Evolutionary conservation across 2,888 invertebrate species (phyloP).

Genomic region (Drosophila lacicola): DNA sequence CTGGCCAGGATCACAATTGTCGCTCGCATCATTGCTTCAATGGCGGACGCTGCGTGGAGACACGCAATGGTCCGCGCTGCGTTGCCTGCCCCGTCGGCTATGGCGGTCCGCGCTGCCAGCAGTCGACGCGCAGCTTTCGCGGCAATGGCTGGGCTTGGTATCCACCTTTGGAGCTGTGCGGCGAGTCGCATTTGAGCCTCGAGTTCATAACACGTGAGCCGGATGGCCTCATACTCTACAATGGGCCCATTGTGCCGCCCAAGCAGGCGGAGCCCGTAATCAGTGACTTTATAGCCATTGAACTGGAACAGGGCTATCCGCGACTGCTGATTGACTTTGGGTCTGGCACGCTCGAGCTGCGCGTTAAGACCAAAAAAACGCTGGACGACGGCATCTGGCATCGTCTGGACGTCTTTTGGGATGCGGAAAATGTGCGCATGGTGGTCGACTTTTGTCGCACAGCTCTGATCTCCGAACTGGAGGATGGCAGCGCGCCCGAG

Average conservation of each 20-base stretch:
- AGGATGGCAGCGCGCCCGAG: conserved; percentile 93
- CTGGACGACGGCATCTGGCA: conserved; percentile 99
- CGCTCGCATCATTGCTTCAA: conserved; percentile 95
- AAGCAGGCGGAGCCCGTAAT: conserved; percentile 92
- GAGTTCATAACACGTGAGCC: conserved; percentile 96
- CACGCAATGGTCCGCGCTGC: conserved; percentile 93
- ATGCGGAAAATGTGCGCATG: conserved; percentile 95
- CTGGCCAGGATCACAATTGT: conserved; percentile 92
- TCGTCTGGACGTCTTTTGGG: conserved; percentile 97
- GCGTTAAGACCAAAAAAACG: conserved; percentile 93
- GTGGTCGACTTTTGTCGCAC: conserved; percentile 96
- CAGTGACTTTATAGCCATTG: conserved; percentile 97
- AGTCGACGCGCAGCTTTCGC: conserved; percentile 96
- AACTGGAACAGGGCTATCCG: conserved; percentile 95
- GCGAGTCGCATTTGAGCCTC: conserved; percentile 95
- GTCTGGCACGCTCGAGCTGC: conserved; percentile 94
- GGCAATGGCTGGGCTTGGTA: conserved; percentile 99
- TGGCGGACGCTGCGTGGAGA: conserved; percentile 97
- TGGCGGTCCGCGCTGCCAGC: conserved; percentile 98
- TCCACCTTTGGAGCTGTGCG: conserved; percentile 97
- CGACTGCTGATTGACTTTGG: conserved; percentile 96
- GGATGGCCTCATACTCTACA: conserved; percentile 96
- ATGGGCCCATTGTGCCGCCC: conserved; percentile 98
- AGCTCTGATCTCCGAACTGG: conserved; percentile 93
- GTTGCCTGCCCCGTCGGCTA: conserved; percentile 94